These are phyloP conservation scores for Trichomalopsis sarcophagae DNA, from an alignment of 1,140 invertebrate genomes.

Conservation along the genomic window DNA sequence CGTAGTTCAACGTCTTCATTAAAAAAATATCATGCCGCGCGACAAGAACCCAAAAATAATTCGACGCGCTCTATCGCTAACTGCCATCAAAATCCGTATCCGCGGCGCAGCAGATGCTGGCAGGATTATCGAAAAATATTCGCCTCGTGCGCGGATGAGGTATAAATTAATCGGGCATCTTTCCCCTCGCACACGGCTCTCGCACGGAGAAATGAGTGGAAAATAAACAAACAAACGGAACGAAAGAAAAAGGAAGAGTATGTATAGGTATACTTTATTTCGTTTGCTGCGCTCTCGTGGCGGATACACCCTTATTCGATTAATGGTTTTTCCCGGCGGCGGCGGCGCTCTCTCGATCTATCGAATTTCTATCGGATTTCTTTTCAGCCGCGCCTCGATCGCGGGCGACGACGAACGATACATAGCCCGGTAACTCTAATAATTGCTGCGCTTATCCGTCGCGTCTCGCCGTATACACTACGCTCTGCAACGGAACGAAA, in stretches of 20 bases:
- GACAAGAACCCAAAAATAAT: neutral
- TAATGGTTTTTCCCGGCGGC: conserved; percentile 60
- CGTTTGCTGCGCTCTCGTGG: conserved; percentile 23
- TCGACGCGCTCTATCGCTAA: neutral
- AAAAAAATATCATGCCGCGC: neutral
- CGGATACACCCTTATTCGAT: conserved; percentile 48
- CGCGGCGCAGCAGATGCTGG: neutral
- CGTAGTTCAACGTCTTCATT: neutral
- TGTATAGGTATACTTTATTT: conserved; percentile 29
- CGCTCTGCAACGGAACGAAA: conserved; percentile 22
- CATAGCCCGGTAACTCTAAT: conserved; percentile 65
- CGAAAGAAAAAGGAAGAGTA: neutral
- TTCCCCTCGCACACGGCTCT: neutral
- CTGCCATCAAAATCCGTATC: neutral
- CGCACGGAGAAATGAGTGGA: neutral
- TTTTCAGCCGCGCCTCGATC: conserved; percentile 62
- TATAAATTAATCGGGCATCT: conserved; percentile 28
- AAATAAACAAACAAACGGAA: neutral
- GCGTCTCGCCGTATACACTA: conserved; percentile 50
- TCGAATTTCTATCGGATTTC: conserved; percentile 67
- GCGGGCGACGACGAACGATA: conserved; percentile 63
- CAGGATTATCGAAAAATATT: conserved; percentile 18
- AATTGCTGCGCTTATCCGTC: conserved; percentile 66
- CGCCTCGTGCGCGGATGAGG: neutral
- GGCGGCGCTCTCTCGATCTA: conserved; percentile 43